Evolutionary conservation across 2,113 vertebrate species (phyloP).

Genomic region (Corythoichthys intestinalis): DNA sequence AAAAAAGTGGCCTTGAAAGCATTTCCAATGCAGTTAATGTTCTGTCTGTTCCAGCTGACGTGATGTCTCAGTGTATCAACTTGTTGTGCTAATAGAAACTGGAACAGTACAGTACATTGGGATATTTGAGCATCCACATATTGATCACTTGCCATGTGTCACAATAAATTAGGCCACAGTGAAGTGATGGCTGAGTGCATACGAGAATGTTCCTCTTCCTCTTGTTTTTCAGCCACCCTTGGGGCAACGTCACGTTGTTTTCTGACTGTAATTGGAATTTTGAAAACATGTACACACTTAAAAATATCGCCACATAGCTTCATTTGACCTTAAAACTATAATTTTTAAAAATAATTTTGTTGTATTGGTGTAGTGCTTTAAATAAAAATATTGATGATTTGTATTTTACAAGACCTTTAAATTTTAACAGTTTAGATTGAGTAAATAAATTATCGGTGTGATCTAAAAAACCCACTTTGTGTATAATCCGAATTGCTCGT

Average conservation of each 20-base stretch:
- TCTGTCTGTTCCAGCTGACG: conserved; percentile 6
- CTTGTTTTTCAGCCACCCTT: conserved; percentile 8
- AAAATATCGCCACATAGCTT: background rate
- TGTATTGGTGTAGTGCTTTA: too few relatives aligned
- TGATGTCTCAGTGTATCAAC: conserved; percentile 5
- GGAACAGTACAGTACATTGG: conserved; percentile 17
- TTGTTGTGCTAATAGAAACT: conserved; percentile 5
- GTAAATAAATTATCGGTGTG: too few relatives aligned
- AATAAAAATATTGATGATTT: too few relatives aligned
- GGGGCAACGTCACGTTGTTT: conserved; percentile 9
- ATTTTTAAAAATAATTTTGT: too few relatives aligned
- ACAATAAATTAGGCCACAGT: conserved; percentile 30
- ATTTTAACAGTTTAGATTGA: too few relatives aligned
- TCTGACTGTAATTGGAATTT: conserved; percentile 13
- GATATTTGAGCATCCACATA: conserved; percentile 34
- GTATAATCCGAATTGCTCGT: too few relatives aligned
- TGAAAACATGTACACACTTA: conserved; percentile 16
- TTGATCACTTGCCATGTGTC: conserved; percentile 42
- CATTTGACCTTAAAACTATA: background rate
- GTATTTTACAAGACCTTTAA: too few relatives aligned
- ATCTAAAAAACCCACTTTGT: too few relatives aligned
- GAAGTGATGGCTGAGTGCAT: conserved; percentile 13
- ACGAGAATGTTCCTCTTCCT: conserved; percentile 11
- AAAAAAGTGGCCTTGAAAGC: conserved; percentile 13
- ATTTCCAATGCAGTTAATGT: conserved; percentile 19